These are phyloP conservation scores for Perizoma flavofasciatum DNA, from an alignment of 2,888 invertebrate species.

Conservation along the genomic window DNA sequence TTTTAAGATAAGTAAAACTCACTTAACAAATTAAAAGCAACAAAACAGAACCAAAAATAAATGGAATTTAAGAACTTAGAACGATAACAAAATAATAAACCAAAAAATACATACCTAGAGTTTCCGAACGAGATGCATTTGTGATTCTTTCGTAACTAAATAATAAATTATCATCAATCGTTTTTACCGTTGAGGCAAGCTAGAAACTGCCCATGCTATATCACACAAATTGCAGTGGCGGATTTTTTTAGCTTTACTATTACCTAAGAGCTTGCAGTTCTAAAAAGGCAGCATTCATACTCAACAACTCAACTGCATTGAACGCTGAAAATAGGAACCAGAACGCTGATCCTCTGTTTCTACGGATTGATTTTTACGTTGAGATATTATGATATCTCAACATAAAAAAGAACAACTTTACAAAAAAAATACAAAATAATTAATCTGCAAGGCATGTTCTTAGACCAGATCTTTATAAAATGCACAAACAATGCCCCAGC, in stretches of 20 bases:
- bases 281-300: too few species aligned
- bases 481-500: constrained; percentile 42
- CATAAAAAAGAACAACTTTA: constrained; percentile 2
- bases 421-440: constrained; percentile 15
- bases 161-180: constrained; percentile 25
- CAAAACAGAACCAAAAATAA: constrained; percentile 63
- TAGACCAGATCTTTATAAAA: constrained; percentile 47
- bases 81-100: constrained; percentile 64
- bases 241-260: too few species aligned
- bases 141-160: constrained; percentile 34
- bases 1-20: constrained; percentile 43
- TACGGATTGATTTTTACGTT: too few species aligned
- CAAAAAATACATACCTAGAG: constrained; percentile 63
- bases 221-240: not conserved
- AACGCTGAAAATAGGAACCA: too few species aligned
- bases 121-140: constrained; percentile 64
- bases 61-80: constrained; percentile 63
- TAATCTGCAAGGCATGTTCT: constrained; percentile 36
- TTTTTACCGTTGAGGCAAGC: constrained; percentile 7
- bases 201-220: not conserved
- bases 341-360: too few species aligned
- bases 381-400: constrained; percentile 16
- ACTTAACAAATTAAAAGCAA: constrained; percentile 62
- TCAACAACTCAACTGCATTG: too few species aligned
- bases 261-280: too few species aligned